Evolutionary conservation across 2,113 vertebrate genomes (phyloP), one percentile per base, ranked within the genome.

Genomic region (Pterocles orientalis): DNA sequence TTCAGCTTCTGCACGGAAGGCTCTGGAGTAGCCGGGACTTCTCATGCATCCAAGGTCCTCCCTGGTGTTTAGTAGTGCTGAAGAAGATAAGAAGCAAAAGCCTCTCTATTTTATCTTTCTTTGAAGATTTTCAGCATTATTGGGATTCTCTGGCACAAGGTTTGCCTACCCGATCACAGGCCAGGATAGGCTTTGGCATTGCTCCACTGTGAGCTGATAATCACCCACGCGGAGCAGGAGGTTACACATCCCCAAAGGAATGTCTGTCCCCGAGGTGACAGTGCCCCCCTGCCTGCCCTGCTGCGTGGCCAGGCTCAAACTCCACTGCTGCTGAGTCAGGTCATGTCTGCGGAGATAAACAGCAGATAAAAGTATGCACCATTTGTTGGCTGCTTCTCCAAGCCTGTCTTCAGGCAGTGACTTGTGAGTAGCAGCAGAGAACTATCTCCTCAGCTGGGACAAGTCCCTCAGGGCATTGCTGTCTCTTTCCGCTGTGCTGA

Each of bases 31-130:
- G 76, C 56, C 3, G 0, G 10, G 57, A 92, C 39, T 86, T 73
- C 72, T 86, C 72, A n/a, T 0, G 0, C 61, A 66, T 62, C 80
- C 13, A 3, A 19, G 36, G 80, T 94, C 28, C 61, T 65, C 62
- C 71, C 34, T 58, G 3, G 15, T 54, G 53, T 39, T 88, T 86
- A 88, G 66, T 65, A 90, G n/a, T 72, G 58, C 41, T 88, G 89
- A 90, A 88, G 94, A 93, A 94, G 93, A 95, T 94, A 92, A 81
- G 86, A 86, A 88, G 76, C 68, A 79, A 97, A 93, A 84, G 11
- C 43, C 41, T 78, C 53, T 85, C 20, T 89, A n/a, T 66, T 93
- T 90, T 92, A 62, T 96, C 75, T 76, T 71, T 80, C 97, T 92
- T 90, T 88, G 93, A 92, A 90, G 94, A 92, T 84, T 93, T 95